Percentiles rank a stretch among this genome's conserved stretches.
phyloP scores from a whole-genome alignment of 1,140 invertebrate genomes.

The Nymphalis io region DNA sequence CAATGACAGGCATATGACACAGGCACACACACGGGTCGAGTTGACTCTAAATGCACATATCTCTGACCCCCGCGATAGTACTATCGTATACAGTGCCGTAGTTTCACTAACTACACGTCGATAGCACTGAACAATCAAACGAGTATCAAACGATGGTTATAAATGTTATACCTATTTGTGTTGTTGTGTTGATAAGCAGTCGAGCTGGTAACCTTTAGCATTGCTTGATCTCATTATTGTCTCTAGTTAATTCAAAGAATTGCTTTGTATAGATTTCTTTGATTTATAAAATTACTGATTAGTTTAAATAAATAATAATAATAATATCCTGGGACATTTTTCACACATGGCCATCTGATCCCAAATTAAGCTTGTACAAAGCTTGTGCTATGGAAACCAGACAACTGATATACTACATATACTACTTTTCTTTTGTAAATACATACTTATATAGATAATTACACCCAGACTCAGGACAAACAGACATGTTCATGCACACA shows the following conservation, averaged over 20 bases:
- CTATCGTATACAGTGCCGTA: slow-evolving; percentile 7
- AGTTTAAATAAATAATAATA: too few relatives aligned
- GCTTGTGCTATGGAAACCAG: too few relatives aligned
- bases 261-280: too few relatives aligned
- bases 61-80: slow-evolving; percentile 24
- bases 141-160: slow-evolving; percentile 25
- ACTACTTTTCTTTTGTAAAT: too few relatives aligned
- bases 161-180: slow-evolving; percentile 14
- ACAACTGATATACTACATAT: too few relatives aligned
- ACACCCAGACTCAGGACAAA: too few relatives aligned
- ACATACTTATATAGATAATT: too few relatives aligned
- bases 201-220: slow-evolving; percentile 20
- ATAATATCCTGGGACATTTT: too few relatives aligned
- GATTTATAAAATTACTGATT: too few relatives aligned
- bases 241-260: background rate
- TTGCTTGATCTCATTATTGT: slow-evolving; percentile 8
- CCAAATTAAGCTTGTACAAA: too few relatives aligned
- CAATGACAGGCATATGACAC: background rate
- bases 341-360: too few relatives aligned
- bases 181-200: slow-evolving; percentile 18
- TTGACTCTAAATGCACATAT: slow-evolving; percentile 12
- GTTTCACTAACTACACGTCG: slow-evolving; percentile 24
- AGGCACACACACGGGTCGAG: background rate
- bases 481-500: too few relatives aligned
- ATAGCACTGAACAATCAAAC: slow-evolving; percentile 41